A percentile compares a stretch with the other conserved stretches of the same genome.
phyloP scores from a whole-genome alignment of 2,113 vertebrate species.

The Clarias magur region DNA sequence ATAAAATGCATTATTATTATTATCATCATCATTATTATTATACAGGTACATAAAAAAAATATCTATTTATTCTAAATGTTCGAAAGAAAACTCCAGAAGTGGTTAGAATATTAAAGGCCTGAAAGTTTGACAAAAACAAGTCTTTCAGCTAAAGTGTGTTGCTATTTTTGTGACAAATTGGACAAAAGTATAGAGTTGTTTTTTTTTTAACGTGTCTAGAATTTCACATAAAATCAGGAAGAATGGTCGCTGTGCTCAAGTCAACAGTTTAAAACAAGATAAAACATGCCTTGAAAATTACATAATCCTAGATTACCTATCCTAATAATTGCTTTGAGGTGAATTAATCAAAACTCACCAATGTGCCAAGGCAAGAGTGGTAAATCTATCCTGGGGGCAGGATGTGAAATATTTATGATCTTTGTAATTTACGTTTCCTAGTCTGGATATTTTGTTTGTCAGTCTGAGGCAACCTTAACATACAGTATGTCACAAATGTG shows the following conservation, averaged over 20 bases:
- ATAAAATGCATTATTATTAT: too few species aligned
- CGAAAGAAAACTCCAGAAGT: not conserved
- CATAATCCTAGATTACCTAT: not conserved
- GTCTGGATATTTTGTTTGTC: not conserved
- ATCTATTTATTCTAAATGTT: too few species aligned
- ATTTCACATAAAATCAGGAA: not conserved
- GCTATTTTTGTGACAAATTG: not conserved
- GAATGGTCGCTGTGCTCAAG: not conserved
- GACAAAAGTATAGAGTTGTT: not conserved
- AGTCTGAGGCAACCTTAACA: not conserved
- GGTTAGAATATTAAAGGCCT: not conserved
- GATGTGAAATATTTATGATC: not conserved
- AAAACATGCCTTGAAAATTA: not conserved
- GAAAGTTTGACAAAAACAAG: not conserved
- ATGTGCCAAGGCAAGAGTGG: not conserved
- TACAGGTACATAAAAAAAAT: too few species aligned
- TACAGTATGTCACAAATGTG: too few species aligned
- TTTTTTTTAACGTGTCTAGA: not conserved
- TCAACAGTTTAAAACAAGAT: conserved; percentile 15
- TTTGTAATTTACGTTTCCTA: not conserved
- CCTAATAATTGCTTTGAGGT: not conserved
- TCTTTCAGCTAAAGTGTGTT: not conserved
- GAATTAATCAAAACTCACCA: not conserved
- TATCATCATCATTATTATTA: too few species aligned
- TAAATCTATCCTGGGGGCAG: not conserved